Evolutionary conservation across 2,797 vertebrate species (phyloP), one percentile per base, ranked within the genome.

Genomic region (Rhyacichthys aspro): DNA sequence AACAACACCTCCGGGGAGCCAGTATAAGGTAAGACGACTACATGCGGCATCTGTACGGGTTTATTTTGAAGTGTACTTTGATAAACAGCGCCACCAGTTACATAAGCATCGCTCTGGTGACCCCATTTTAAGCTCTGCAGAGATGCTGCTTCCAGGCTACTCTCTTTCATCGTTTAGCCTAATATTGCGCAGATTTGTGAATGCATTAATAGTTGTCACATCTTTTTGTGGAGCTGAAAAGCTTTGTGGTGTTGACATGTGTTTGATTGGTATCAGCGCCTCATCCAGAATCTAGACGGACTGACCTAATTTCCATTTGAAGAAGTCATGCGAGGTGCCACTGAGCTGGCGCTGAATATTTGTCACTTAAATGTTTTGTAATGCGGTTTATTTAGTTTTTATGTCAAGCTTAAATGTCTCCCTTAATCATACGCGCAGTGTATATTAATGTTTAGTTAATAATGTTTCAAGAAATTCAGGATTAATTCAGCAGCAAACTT

Each of bases 81-180:
- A 46, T 55, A 62, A 77, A 81, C 79, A 76, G 81, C 76, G 76
- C 69, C 67, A 23, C 55, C 11, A 17, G 16, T 89, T 93, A 71
- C 85, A 82, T 90, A 91, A 91, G 37, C 15, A 1, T 0, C 16
- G 59, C 42, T 68, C 67, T n/a, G 55, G 56, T 92, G 90, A 91
- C 89, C 90, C 76, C 37, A 43, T 89, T 91, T 81, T 39, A n/a
- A 11, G 2, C 55, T 14, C n/a, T 0, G 7, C 15, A 3, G 9
- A 43, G 11, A 12, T 63, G 8, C 32, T 18, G 34, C 53, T 67
- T 56, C 32, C 11, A 9, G 19, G 0, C 23, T 16, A 16, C 42
- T 43, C 23, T 5, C 23, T 28, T 28, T 28, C 7, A 36, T 36
- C 34, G 16, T 1, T 33, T 33, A 5, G 11, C 11, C 17, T 16